A percentile compares a stretch with the other conserved stretches of the same genome.
Evolutionary conservation across 1,140 invertebrate species (phyloP).

Genomic region (Eriocheir sinensis): DNA sequence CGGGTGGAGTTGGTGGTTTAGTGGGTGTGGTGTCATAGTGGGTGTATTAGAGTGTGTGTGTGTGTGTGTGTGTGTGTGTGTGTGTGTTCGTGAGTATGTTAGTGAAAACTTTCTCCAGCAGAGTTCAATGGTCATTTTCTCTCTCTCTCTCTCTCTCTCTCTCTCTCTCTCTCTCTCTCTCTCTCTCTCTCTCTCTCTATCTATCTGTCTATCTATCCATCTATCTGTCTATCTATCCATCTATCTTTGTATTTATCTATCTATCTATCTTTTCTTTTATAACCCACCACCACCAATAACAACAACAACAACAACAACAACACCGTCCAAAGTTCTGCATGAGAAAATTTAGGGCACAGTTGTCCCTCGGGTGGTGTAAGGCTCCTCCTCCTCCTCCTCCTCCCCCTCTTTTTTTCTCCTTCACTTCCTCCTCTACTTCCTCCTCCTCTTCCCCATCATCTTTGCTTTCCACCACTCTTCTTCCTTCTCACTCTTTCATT

Average conservation of each 20-base stretch:
- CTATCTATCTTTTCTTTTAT: neutral
- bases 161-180: slow-evolving; percentile 60
- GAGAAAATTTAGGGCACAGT: neutral
- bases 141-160: slow-evolving; percentile 38
- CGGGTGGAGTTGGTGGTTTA: too few relatives aligned
- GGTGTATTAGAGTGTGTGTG: too few relatives aligned
- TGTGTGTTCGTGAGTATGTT: slow-evolving; percentile 13
- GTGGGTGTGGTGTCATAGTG: too few relatives aligned
- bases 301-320: too few relatives aligned
- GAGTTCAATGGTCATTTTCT: neutral
- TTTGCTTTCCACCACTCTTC: neutral
- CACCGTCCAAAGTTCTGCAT: neutral
- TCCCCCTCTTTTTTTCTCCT: slow-evolving; percentile 30
- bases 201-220: slow-evolving; percentile 30
- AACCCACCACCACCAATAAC: too few relatives aligned
- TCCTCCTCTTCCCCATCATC: neutral
- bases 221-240: neutral
- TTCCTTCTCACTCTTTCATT: too few relatives aligned
- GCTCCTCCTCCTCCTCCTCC: neutral
- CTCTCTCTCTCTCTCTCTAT: slow-evolving; percentile 68
- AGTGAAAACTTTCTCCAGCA: neutral
- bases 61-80: slow-evolving; percentile 16
- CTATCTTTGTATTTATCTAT: neutral
- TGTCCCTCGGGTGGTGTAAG: neutral
- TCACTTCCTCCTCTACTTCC: neutral